Evolutionary conservation across 2,113 vertebrate genomes (phyloP).

Genomic region (Symphodus melops): DNA sequence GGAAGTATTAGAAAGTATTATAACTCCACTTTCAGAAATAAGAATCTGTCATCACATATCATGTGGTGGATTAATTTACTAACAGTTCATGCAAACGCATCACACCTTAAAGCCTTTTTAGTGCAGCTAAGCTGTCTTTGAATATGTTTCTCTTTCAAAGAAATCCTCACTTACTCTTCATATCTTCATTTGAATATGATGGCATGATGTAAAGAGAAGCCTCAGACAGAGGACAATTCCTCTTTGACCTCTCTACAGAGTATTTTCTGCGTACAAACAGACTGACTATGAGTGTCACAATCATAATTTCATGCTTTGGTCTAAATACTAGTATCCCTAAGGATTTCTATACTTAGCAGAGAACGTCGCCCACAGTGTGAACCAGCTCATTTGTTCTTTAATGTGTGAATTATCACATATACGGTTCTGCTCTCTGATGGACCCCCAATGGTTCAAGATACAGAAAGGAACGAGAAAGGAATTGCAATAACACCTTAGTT

Average conservation of each 20-base stretch:
- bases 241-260: not conserved
- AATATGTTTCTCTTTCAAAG: too few species aligned
- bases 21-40: not conserved
- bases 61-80: not conserved
- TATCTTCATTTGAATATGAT: too few species aligned
- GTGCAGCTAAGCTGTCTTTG: too few species aligned
- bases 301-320: constrained; percentile 6
- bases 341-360: constrained; percentile 15
- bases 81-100: not conserved
- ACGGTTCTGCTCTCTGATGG: constrained; percentile 10
- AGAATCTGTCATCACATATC: too few species aligned
- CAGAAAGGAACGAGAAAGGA: not conserved
- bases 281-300: constrained; percentile 28
- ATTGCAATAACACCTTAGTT: not conserved
- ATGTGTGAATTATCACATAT: constrained; percentile 46
- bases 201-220: too few species aligned
- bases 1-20: too few species aligned
- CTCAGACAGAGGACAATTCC: not conserved
- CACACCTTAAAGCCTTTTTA: not conserved
- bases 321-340: not conserved
- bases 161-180: too few species aligned
- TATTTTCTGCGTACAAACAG: not conserved
- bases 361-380: constrained; percentile 23
- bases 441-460: not conserved
- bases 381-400: constrained; percentile 23